A percentile compares a stretch with the other conserved stretches of the same genome.
phyloP scores from a whole-genome alignment of 1,140 invertebrate genomes.

The Oncopodura yosiiana region DNA sequence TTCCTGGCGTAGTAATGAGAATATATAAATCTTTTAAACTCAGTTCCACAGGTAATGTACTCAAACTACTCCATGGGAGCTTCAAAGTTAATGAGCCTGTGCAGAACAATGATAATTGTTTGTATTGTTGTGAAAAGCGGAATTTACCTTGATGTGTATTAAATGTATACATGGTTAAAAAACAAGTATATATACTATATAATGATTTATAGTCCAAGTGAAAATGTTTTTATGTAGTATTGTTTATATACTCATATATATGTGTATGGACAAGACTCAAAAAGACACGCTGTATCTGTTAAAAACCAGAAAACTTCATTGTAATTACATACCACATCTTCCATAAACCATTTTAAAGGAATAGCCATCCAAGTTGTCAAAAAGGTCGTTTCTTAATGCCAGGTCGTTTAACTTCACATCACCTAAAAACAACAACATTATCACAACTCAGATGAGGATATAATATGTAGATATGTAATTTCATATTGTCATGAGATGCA shows the following conservation, averaged over 20 bases:
- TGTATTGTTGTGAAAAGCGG: too few species aligned
- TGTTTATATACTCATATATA: not conserved
- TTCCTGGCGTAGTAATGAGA: constrained; percentile 75
- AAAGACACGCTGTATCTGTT: too few species aligned
- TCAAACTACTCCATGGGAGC: constrained; percentile 97
- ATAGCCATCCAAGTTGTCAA: constrained; percentile 78
- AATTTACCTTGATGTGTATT: too few species aligned
- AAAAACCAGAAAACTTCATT: too few species aligned
- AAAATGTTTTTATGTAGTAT: not conserved
- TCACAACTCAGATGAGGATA: not conserved
- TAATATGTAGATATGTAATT: not conserved
- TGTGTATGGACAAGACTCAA: not conserved
- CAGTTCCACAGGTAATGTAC: constrained; percentile 80
- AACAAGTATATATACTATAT: too few species aligned
- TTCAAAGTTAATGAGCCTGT: constrained; percentile 83
- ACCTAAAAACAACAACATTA: constrained; percentile 52
- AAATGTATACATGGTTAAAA: too few species aligned
- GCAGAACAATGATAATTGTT: too few species aligned
- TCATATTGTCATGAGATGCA: too few species aligned
- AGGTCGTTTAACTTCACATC: constrained; percentile 86
- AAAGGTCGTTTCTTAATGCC: constrained; percentile 77
- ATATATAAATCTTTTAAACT: constrained; percentile 78
- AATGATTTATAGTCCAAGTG: constrained; percentile 18
- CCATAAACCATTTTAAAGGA: constrained; percentile 82
- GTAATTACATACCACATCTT: constrained; percentile 60